Percentiles rank a stretch among this genome's conserved stretches.
Evolutionary conservation across 2,888 invertebrate species (phyloP).

Genomic region (Lapara coniferarum): DNA sequence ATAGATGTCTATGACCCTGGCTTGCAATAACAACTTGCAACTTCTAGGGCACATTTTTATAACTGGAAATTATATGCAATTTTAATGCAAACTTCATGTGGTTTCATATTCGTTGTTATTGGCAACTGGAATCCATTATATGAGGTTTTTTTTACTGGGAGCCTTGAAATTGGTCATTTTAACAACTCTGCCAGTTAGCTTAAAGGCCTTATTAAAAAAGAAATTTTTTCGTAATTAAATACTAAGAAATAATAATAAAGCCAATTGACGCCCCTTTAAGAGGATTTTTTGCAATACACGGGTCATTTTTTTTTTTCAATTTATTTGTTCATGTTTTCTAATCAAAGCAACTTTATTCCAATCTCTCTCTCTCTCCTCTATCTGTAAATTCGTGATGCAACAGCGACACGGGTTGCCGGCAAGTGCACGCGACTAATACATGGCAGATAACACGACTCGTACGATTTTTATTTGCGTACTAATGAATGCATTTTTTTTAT

Average conservation of each 20-base stretch:
- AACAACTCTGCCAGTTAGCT: no score
- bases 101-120: no score
- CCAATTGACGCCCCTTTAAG: no score
- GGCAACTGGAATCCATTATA: background rate
- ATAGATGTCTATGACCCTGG: constrained; percentile 28
- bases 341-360: background rate
- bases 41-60: background rate
- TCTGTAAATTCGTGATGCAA: background rate
- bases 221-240: no score
- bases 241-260: no score
- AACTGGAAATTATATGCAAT: no score
- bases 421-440: constrained; percentile 45
- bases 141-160: no score
- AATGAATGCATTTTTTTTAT: background rate
- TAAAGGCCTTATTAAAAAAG: no score
- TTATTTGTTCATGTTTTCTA: background rate
- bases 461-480: constrained; percentile 31
- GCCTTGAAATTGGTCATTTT: no score
- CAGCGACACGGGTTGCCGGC: constrained; percentile 30
- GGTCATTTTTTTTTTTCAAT: no score
- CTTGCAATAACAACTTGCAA: constrained; percentile 30
- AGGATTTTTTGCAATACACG: no score
- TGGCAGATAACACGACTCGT: constrained; percentile 37
- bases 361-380: constrained; percentile 2
- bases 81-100: no score